phyloP scores from a whole-genome alignment of 2,113 vertebrate genomes.

The Catharus minimus region DNA sequence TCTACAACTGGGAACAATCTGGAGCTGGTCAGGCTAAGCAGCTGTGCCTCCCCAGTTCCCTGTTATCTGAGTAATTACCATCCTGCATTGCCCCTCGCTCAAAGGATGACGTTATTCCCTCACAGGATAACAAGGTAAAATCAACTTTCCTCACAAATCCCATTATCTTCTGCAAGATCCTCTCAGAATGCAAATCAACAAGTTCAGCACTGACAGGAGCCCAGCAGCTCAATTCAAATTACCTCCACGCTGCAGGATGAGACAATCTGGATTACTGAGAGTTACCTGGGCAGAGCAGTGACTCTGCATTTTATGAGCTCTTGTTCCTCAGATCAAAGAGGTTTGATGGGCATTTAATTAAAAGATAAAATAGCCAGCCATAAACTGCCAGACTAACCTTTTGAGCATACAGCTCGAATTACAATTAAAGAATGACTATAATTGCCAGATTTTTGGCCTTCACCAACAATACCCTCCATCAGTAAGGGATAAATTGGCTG shows the following conservation, averaged over 20 bases:
- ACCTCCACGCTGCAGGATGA: background rate
- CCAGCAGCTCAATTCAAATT: conserved; percentile 35
- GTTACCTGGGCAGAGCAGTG: conserved; percentile 12
- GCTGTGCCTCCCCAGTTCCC: background rate
- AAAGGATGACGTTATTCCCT: conserved; percentile 22
- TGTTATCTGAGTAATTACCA: conserved; percentile 28
- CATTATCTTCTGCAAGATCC: conserved; percentile 47
- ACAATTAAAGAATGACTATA: conserved; percentile 28
- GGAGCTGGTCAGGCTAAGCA: conserved; percentile 9
- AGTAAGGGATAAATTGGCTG: background rate
- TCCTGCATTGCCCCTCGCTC: background rate
- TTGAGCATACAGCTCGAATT: background rate
- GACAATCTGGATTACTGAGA: conserved; percentile 5
- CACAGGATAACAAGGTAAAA: conserved; percentile 42
- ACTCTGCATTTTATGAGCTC: conserved; percentile 22
- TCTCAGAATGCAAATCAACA: conserved; percentile 52
- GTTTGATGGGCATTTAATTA: conserved; percentile 46
- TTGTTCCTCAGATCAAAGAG: conserved; percentile 5
- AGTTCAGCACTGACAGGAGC: background rate
- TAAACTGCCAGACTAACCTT: conserved; percentile 27
- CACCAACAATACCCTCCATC: background rate
- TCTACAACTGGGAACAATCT: background rate
- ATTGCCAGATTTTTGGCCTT: conserved; percentile 18
- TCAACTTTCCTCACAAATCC: conserved; percentile 62
- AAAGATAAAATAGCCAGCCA: conserved; percentile 21